Evolutionary conservation across 2,113 vertebrate species (phyloP), one percentile per base, ranked within the genome.

Genomic region (Mesoclemmys tuberculata): DNA sequence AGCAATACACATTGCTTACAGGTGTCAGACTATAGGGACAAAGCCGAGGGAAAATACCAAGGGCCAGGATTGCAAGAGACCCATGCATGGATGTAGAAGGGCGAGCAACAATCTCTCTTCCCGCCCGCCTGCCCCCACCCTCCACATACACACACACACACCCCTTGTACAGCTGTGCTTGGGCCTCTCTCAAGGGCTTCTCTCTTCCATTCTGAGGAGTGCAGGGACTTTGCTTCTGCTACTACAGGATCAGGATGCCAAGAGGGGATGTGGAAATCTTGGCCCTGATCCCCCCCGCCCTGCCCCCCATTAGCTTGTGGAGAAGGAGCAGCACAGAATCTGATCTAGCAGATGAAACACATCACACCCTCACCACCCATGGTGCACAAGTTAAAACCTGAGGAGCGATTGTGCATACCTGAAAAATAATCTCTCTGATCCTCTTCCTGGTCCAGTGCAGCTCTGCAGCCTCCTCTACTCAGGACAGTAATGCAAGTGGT

Each of bases 351-450:
- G 26, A 21, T 44, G 41, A 81, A 82, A 21, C 4, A 46, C 22
- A 64, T 64, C 10, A 54, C 0, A 0, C 48, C 10, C 16, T 31
- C 88, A 71, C 84, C 86, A 61, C 24, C 3, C 55, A 80, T 0
- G 3, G 11, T 89, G 82, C 1, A 6, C n/a, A 82, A 91, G 27
- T 27, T 41, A 55, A 8, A 48, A 77, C 51, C 51, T 18, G 51
- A 52, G 51, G 51, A 52, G 51, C 18, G 51, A 52, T 52, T 18
- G 14, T 52, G 51, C 14, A 18, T 52, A 78, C 54, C 29, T 88
- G 10, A 13, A 84, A 84, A 82, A 75, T 75, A 29, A 84, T 51
- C 35, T 26, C 29, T 55, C 74, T 18, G 80, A 61, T 2, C 1
- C 2, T 22, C 35, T 54, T 82, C 21, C 26, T 31, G 8, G 10